A percentile compares a stretch with the other conserved stretches of the same genome.
phyloP scores from a whole-genome alignment of 2,113 vertebrate genomes.

The Rousettus leschenaultii region DNA sequence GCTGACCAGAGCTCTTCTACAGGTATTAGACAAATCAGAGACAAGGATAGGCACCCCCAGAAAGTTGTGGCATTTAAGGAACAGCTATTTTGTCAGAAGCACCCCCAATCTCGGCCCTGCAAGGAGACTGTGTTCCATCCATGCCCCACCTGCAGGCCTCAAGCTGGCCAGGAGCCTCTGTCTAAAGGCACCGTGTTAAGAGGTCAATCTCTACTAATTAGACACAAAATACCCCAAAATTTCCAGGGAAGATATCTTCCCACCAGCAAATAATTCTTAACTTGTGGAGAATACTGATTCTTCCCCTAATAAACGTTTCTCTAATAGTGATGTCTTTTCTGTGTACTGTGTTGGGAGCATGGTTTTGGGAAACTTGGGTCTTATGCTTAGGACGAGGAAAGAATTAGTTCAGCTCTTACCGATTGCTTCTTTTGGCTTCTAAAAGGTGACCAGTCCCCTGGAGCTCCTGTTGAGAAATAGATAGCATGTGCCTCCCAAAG shows the following conservation, averaged over 20 bases:
- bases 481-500: neutral
- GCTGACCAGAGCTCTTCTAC: neutral
- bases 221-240: neutral
- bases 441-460: neutral
- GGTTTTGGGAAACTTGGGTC: neutral
- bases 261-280: neutral
- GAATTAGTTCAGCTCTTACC: neutral
- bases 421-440: neutral
- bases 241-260: neutral
- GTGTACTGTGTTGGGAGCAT: neutral
- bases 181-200: neutral
- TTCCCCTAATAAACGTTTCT: constrained; percentile 8
- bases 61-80: neutral
- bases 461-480: neutral
- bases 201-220: neutral
- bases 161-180: neutral
- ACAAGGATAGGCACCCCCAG: neutral
- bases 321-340: neutral
- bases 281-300: neutral
- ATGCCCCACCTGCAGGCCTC: neutral
- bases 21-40: neutral
- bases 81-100: neutral
- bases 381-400: neutral
- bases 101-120: neutral
- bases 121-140: too few relatives aligned